These are phyloP conservation scores for Ptychochromis oligacanthus DNA, from an alignment of 2,113 vertebrate species.

Conservation along the genomic window DNA sequence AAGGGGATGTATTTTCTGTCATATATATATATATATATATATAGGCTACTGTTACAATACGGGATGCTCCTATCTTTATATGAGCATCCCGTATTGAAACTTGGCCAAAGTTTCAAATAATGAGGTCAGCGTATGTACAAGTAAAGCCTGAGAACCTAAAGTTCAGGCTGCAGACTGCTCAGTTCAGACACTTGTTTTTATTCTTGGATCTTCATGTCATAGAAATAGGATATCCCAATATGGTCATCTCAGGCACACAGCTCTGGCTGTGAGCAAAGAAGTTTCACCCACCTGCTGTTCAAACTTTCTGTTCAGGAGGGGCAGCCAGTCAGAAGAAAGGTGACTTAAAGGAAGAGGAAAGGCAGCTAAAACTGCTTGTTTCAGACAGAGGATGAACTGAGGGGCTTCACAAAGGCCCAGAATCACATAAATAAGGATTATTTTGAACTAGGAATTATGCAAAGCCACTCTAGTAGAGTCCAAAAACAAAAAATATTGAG, in stretches of 20 bases:
- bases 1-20: background rate
- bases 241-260: background rate
- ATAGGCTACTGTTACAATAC: rapidly evolving
- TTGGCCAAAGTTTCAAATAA: too few relatives aligned
- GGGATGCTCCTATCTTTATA: too few relatives aligned
- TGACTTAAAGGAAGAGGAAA: background rate
- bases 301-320: background rate
- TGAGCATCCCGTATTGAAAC: too few relatives aligned
- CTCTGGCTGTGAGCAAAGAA: background rate
- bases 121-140: too few relatives aligned
- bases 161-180: too few relatives aligned
- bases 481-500: background rate
- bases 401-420: background rate
- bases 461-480: background rate
- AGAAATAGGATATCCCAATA: rapidly evolving
- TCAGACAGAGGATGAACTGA: background rate
- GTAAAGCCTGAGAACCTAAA: too few relatives aligned
- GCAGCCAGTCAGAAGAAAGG: background rate
- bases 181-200: background rate
- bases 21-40: too few relatives aligned
- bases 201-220: background rate
- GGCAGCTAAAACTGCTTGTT: background rate
- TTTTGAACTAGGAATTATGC: background rate
- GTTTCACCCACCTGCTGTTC: background rate
- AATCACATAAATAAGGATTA: background rate